Evolutionary conservation across 2,113 vertebrate genomes (phyloP).

Genomic region (Aptenodytes forsteri): DNA sequence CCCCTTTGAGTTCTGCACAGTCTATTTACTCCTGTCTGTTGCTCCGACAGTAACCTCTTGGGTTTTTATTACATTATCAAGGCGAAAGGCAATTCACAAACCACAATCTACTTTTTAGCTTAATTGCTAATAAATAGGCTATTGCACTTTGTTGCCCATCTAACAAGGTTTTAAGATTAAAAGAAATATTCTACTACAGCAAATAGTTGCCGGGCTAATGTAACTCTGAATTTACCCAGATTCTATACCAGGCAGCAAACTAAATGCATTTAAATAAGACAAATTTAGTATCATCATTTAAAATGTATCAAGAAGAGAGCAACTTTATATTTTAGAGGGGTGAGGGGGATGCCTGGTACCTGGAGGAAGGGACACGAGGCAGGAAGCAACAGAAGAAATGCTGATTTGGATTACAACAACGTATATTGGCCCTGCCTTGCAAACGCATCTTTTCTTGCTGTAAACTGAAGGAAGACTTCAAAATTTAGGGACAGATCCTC

Average conservation of each 20-base stretch:
- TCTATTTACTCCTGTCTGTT: not conserved
- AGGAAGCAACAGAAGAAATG: not conserved
- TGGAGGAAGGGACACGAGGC: not conserved
- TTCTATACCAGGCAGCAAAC: not conserved
- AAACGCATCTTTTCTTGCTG: not conserved
- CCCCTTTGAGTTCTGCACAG: not conserved
- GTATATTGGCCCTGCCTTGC: not conserved
- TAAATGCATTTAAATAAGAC: not conserved
- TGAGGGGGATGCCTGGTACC: not conserved
- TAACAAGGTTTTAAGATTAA: not conserved
- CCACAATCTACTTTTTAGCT: not conserved
- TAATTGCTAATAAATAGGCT: slow-evolving; percentile 4
- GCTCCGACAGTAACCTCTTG: not conserved
- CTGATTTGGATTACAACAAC: not conserved
- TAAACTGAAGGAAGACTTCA: not conserved
- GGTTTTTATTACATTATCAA: not conserved
- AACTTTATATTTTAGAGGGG: not conserved
- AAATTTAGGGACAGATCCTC: not conserved
- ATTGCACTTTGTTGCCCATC: not conserved
- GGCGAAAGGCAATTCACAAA: not conserved
- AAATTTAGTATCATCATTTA: not conserved
- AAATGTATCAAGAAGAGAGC: not conserved
- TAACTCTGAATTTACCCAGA: not conserved
- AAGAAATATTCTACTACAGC: not conserved
- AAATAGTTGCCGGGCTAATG: not conserved